Evolutionary conservation across 64 coral and sea anemone species (phyloP).

Genomic region (Orbicella faveolata): DNA sequence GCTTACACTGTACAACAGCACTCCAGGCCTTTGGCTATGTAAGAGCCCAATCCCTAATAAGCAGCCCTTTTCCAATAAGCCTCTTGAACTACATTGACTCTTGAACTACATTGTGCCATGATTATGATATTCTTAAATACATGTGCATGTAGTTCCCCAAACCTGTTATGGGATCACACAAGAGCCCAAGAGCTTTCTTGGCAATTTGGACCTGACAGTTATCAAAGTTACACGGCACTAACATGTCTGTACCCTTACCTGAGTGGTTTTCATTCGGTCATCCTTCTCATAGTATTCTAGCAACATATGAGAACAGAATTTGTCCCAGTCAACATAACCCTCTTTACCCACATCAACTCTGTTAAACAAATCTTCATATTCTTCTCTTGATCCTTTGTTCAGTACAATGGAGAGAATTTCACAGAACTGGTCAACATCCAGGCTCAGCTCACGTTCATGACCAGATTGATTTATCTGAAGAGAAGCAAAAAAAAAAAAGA

Average conservation of each 20-base stretch:
- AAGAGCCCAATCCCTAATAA: too few relatives aligned
- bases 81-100: too few relatives aligned
- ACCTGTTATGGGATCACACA: too few relatives aligned
- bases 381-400: constrained; percentile 83
- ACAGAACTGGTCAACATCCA: constrained; percentile 94
- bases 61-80: too few relatives aligned
- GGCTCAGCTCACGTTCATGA: constrained; percentile 78
- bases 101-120: too few relatives aligned
- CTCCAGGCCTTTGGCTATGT: too few relatives aligned
- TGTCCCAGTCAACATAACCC: constrained; percentile 99
- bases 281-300: constrained; percentile 99
- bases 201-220: background rate
- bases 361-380: constrained; percentile 92
- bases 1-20: too few relatives aligned
- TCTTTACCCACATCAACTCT: constrained; percentile 93
- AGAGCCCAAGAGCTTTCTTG: too few relatives aligned
- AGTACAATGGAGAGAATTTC: constrained; percentile 92
- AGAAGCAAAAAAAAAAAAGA: too few relatives aligned
- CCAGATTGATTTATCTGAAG: constrained; percentile 87
- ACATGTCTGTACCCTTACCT: constrained; percentile 34
- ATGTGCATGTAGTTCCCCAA: too few relatives aligned
- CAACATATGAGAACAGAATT: constrained; percentile 96
- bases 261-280: constrained; percentile 98
- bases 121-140: too few relatives aligned
- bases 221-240: background rate